These are phyloP conservation scores for Hippoglossus hippoglossus DNA, from an alignment of 2,797 vertebrate species.

Conservation along the genomic window DNA sequence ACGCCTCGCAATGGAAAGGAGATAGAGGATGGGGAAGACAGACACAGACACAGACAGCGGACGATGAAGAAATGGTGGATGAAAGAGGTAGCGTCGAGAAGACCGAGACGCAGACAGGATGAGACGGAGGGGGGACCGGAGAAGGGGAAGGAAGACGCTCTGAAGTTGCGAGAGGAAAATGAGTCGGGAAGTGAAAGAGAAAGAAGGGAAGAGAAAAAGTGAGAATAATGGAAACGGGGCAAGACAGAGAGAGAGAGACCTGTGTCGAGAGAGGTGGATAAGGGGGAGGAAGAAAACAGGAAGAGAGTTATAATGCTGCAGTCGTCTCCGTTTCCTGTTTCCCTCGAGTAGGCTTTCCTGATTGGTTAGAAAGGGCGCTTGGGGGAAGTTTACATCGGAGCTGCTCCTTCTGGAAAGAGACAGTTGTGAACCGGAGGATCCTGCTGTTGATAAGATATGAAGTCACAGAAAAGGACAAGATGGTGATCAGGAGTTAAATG, in stretches of 20 bases:
- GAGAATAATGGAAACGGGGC: slow-evolving; percentile 60
- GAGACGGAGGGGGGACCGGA: slow-evolving; percentile 44
- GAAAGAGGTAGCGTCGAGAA: slow-evolving; percentile 22
- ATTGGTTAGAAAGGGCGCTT: slow-evolving; percentile 52
- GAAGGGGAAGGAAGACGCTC: slow-evolving; percentile 73
- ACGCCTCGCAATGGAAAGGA: slow-evolving; percentile 40
- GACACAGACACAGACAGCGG: slow-evolving; percentile 41
- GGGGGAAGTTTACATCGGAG: slow-evolving; percentile 39
- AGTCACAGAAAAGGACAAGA: neutral
- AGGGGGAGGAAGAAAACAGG: slow-evolving; percentile 79
- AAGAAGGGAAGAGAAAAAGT: slow-evolving; percentile 77
- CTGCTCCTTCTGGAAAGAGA: slow-evolving; percentile 57
- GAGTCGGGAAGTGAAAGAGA: slow-evolving; percentile 78
- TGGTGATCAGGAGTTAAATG: neutral
- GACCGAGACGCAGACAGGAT: slow-evolving; percentile 59
- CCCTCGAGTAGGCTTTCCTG: slow-evolving; percentile 58
- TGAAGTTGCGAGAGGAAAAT: slow-evolving; percentile 68
- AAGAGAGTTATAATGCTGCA: slow-evolving; percentile 75
- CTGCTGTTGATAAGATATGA: slow-evolving; percentile 38
- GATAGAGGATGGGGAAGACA: slow-evolving; percentile 27
- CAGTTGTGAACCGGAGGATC: slow-evolving; percentile 49
- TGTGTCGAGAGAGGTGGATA: slow-evolving; percentile 43
- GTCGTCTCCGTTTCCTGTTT: slow-evolving; percentile 77
- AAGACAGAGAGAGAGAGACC: slow-evolving; percentile 34
- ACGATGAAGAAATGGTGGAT: slow-evolving; percentile 34